phyloP scores from a whole-genome alignment of 2,888 invertebrate genomes.

The Cybosia mesomella region DNA sequence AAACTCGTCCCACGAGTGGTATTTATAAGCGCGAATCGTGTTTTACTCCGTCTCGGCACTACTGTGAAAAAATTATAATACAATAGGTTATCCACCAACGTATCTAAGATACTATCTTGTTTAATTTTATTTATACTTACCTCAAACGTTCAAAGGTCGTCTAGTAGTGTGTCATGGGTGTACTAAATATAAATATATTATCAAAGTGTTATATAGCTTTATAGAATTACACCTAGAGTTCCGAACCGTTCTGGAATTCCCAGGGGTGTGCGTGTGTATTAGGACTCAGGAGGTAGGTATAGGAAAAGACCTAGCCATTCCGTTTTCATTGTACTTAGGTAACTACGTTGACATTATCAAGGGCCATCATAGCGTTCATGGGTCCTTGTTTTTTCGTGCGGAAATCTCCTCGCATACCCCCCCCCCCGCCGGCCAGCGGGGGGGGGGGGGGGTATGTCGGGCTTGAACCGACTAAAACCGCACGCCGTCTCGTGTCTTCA shows the following conservation, averaged over 20 bases:
- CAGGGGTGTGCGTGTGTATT: too few relatives aligned
- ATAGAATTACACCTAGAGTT: neutral
- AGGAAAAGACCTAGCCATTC: too few relatives aligned
- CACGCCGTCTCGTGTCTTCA: too few relatives aligned
- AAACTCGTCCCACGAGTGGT: slow-evolving; percentile 14
- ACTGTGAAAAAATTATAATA: slow-evolving; percentile 8
- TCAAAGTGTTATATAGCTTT: neutral
- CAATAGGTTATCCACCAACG: slow-evolving; percentile 4
- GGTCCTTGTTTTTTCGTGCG: too few relatives aligned
- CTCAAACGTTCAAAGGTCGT: neutral
- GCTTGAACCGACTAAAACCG: too few relatives aligned
- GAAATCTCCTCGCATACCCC: too few relatives aligned
- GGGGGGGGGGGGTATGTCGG: too few relatives aligned
- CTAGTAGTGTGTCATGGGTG: neutral
- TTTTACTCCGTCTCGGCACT: neutral
- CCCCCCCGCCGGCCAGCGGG: too few relatives aligned
- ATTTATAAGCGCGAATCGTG: neutral
- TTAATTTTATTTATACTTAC: neutral
- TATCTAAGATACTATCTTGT: slow-evolving; percentile 3
- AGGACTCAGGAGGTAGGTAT: too few relatives aligned
- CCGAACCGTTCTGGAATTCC: neutral
- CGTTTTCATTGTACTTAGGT: too few relatives aligned
- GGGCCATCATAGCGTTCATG: too few relatives aligned
- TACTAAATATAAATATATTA: neutral
- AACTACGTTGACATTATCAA: too few relatives aligned